Percentiles rank a stretch among this genome's conserved stretches.
Evolutionary conservation across 2,113 vertebrate species (phyloP).

Genomic region (Channa maculata): DNA sequence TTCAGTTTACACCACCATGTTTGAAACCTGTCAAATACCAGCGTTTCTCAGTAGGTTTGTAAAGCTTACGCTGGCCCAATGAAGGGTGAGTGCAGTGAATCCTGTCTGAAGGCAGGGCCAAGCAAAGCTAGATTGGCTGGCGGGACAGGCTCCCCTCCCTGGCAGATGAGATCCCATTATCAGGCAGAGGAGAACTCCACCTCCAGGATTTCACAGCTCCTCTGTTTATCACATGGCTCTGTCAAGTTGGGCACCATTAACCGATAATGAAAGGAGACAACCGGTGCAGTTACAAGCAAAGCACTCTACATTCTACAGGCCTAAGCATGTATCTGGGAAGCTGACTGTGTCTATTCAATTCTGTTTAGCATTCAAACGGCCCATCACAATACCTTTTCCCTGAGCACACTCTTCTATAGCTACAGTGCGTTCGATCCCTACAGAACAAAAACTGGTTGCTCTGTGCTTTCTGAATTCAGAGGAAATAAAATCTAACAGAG

Average conservation of each 20-base stretch:
- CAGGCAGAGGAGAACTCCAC: constrained; percentile 85
- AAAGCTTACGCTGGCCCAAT: constrained; percentile 55
- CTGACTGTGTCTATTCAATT: constrained; percentile 88
- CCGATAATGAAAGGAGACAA: constrained; percentile 97
- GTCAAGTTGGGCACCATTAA: constrained; percentile 97
- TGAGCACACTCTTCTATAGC: constrained; percentile 45
- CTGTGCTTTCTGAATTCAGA: constrained; percentile 38
- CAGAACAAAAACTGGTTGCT: constrained; percentile 55
- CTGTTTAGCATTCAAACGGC: constrained; percentile 80
- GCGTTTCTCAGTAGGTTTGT: constrained; percentile 23
- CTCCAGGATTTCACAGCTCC: constrained; percentile 90
- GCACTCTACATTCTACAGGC: constrained; percentile 90
- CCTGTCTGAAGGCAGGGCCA: constrained; percentile 56
- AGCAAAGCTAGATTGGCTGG: constrained; percentile 73
- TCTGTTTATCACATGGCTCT: constrained; percentile 94
- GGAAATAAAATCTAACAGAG: constrained; percentile 53
- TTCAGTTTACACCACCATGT: background rate
- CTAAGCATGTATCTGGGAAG: constrained; percentile 89
- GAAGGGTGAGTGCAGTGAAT: constrained; percentile 66
- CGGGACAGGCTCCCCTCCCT: constrained; percentile 64
- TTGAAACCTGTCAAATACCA: constrained; percentile 34
- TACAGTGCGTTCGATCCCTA: constrained; percentile 47
- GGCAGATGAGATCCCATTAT: constrained; percentile 85
- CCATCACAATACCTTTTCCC: constrained; percentile 78
- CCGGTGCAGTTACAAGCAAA: constrained; percentile 92